These are phyloP conservation scores for Adoxophyes honmai DNA, from an alignment of 1,140 invertebrate genomes.

Conservation along the genomic window DNA sequence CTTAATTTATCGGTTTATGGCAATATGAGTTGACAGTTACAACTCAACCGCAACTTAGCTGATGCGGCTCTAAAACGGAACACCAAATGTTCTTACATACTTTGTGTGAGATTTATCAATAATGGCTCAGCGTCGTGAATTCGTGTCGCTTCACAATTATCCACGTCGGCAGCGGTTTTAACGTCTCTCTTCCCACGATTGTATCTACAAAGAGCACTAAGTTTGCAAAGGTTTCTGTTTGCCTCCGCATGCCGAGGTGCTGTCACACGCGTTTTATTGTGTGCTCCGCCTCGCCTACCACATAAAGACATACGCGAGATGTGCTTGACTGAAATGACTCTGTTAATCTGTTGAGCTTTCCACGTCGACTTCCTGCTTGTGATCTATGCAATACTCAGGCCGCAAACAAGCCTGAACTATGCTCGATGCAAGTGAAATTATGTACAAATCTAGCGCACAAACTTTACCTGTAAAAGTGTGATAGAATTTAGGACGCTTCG, in stretches of 20 bases:
- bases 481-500: too few species aligned
- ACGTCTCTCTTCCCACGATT: constrained; percentile 64
- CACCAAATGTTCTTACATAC: too few species aligned
- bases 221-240: constrained; percentile 53
- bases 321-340: not conserved
- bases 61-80: not conserved
- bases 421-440: too few species aligned
- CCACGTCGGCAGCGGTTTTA: constrained; percentile 36
- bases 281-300: too few species aligned
- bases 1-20: too few species aligned
- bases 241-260: constrained; percentile 24
- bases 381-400: too few species aligned
- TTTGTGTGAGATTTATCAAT: too few species aligned
- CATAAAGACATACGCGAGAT: not conserved
- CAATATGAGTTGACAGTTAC: not conserved
- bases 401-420: too few species aligned
- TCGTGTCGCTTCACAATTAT: constrained; percentile 61
- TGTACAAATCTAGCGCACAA: too few species aligned
- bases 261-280: not conserved
- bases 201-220: constrained; percentile 47
- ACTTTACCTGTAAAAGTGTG: too few species aligned
- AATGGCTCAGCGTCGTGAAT: constrained; percentile 37
- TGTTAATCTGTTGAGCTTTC: not conserved
- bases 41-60: constrained; percentile 8
- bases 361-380: not conserved